These are phyloP conservation scores for Gastrophysa polygoni DNA, from an alignment of 2,888 invertebrate species.

Conservation along the genomic window DNA sequence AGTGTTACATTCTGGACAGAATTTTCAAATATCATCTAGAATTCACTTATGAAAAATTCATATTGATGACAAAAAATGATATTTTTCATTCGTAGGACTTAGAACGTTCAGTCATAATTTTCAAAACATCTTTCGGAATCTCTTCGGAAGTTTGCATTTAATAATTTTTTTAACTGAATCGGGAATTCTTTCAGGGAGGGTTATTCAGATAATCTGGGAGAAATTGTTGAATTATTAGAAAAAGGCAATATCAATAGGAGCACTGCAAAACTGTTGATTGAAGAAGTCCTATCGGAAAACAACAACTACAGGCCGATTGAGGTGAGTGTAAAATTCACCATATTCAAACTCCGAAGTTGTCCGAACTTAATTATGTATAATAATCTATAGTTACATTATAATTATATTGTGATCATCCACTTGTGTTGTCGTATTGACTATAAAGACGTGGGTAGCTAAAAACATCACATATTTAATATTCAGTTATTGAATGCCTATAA, in stretches of 20 bases:
- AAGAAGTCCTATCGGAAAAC: constrained; percentile 59
- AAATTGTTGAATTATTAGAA: constrained; percentile 68
- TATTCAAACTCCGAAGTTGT: background rate
- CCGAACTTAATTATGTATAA: background rate
- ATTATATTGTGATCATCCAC: too few relatives aligned
- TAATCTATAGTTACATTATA: too few relatives aligned
- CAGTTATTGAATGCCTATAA: too few relatives aligned
- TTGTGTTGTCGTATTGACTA: too few relatives aligned
- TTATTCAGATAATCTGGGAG: constrained; percentile 63
- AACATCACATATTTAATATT: too few relatives aligned
- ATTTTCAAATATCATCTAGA: background rate
- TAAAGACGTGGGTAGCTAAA: too few relatives aligned
- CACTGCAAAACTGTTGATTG: constrained; percentile 62
- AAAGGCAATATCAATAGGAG: constrained; percentile 67
- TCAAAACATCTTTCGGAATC: too few relatives aligned
- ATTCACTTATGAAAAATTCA: too few relatives aligned
- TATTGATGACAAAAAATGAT: too few relatives aligned
- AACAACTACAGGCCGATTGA: constrained; percentile 52
- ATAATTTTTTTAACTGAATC: background rate
- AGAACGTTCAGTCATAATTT: too few relatives aligned
- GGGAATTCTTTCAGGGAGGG: constrained; percentile 56
- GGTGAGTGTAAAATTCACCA: constrained; percentile 46
- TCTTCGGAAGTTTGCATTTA: background rate
- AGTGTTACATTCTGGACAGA: too few relatives aligned
- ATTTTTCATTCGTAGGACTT: too few relatives aligned